Evolutionary conservation across 1,140 invertebrate species (phyloP), one percentile per base, ranked within the genome.

Genomic region (Nephotettix cincticeps): DNA sequence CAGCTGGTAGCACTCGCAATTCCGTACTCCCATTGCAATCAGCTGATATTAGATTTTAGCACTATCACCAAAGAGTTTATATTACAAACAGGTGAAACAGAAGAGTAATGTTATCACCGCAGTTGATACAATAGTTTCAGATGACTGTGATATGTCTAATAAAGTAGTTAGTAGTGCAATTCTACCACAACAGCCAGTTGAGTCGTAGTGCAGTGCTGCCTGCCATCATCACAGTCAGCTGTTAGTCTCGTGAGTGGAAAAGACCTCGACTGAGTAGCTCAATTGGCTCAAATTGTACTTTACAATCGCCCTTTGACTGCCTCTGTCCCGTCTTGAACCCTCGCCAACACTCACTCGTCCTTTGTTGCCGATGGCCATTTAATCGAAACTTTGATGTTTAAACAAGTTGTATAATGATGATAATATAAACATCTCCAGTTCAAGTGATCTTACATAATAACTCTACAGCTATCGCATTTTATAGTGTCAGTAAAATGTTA

Each of bases 221-320:
- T 17, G 17, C 6, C 6, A 17, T 40, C 6, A 6, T 9, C 6
- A 40, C 36, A 40, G 36, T 17, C 3, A 21, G 14, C 14, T 51
- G 47, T 51, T 19, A 51, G 47, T 19, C 21, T 21, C 47, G 14
- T 51, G 14, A 51, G 14, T 21, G n/a, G n/a, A n/a, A 14, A 36
- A 51, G 3, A 11, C 6, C 3, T 21, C 4, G 19, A 21, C 21
- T 51, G 47, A 51, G 6, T 51, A 4, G 47, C 47, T 51, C 47
- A 51, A 51, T 51, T 51, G 47, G 47, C 47, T 51, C 47, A 21
- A 51, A 51, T 51, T 51, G 47, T 51, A 51, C 47, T 51, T 21
- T 21, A 51, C 47, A 51, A 51, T 21, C 47, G 14, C 47, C 21
- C 14, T 51, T 51, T 51, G 21, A 51, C 47, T 51, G 4, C 14